Evolutionary conservation across 2,113 vertebrate species (phyloP).

Genomic region (Serilophus lunatus): DNA sequence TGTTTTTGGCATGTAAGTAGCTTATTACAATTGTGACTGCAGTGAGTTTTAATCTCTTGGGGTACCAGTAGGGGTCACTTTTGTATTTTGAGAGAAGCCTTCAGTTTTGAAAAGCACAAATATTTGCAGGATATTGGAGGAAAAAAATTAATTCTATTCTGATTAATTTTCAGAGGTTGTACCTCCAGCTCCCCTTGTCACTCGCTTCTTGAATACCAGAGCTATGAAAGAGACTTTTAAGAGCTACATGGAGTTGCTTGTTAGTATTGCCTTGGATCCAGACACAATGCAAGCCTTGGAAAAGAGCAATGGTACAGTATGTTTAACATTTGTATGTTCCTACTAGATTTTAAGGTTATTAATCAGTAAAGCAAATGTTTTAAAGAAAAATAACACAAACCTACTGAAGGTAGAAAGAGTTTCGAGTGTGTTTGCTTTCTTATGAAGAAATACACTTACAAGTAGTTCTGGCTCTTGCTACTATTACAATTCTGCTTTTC

Average conservation of each 20-base stretch:
- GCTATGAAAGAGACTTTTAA: constrained; percentile 98
- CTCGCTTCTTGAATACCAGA: constrained; percentile 91
- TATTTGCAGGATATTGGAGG: background rate
- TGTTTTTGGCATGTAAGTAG: background rate
- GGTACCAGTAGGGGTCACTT: constrained; percentile 61
- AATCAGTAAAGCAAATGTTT: background rate
- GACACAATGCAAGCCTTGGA: constrained; percentile 90
- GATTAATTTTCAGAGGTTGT: constrained; percentile 77
- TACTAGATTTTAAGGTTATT: background rate
- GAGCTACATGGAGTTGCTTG: constrained; percentile 94
- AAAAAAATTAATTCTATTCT: background rate
- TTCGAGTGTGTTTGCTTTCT: background rate
- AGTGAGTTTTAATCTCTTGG: background rate
- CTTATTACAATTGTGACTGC: background rate
- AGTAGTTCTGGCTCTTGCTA: background rate
- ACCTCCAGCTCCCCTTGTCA: constrained; percentile 82
- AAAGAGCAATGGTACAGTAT: constrained; percentile 85
- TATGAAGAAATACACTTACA: background rate
- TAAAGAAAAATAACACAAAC: background rate
- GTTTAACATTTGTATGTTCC: constrained; percentile 14
- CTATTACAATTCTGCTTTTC: background rate
- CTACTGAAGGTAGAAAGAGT: background rate
- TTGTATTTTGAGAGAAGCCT: background rate
- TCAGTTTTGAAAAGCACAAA: background rate
- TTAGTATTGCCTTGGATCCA: constrained; percentile 89